Evolutionary conservation across 2,113 vertebrate species (phyloP), one percentile per base, ranked within the genome.

Genomic region (Gallinago paraguaiae): DNA sequence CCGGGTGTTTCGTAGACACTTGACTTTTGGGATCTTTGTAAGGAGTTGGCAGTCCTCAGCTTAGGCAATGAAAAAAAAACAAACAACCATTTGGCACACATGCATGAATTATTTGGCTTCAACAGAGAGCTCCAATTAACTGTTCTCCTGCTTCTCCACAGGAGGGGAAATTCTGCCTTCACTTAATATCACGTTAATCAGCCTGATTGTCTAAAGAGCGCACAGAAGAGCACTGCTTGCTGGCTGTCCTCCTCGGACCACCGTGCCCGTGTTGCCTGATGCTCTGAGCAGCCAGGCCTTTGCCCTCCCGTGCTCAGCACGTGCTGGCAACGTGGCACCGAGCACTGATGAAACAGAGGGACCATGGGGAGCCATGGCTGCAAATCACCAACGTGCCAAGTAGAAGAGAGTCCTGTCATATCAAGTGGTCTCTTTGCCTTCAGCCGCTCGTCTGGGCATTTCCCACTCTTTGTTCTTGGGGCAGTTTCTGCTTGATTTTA

Each of bases 41-140:
- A 99, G 99, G 95, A 99, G 99, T 96, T 99, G 98, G 97, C 99
- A 99, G 97, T 99, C 99, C 41, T 99, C 99, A 94, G 99, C 99
- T 99, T 96, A 78, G 65, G 80, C 71, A 86, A 93, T 57, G 69
- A 89, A 94, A 95, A 86, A 93, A 79, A 86, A 93, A n/a, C n/a
- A 79, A 56, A 33, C 48, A 43, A 57, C 39, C 57, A 93, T 93
- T 97, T 93, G 80, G 81, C 72, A 92, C n/a, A 86, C 39, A 27
- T 7, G 18, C 19, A 70, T 51, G 15, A 86, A 72, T 85, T 54
- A 90, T 48, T 91, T 95, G 85, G 64, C 85, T 96, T 93, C 41
- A 91, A 75, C 33, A 89, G 61, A 92, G 71, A 84, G 69, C 61
- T 86, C 54, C 33, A 92, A 78, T 92, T 95, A 93, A 88, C 76